Evolutionary conservation across 2,888 invertebrate genomes (phyloP).

Genomic region (Apeira syringaria): DNA sequence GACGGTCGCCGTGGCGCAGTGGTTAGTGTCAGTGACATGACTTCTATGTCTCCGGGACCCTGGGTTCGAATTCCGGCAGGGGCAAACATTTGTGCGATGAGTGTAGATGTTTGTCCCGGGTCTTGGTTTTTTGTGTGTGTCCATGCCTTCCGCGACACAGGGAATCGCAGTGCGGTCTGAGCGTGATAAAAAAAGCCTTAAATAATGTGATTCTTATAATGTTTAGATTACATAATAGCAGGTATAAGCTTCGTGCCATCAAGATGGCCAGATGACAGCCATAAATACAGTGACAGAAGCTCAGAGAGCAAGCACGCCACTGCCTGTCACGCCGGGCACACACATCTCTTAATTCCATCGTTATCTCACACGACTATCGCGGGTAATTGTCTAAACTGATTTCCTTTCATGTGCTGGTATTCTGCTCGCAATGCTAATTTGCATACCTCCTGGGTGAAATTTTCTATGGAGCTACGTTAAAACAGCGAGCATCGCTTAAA

Average conservation of each 20-base stretch:
- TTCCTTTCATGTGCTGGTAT: constrained; percentile 36
- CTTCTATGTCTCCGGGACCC: too few species aligned
- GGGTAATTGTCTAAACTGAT: constrained; percentile 62
- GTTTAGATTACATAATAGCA: constrained; percentile 17
- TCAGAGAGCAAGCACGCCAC: constrained; percentile 38
- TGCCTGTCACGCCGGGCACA: constrained; percentile 52
- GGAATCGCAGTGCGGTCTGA: too few species aligned
- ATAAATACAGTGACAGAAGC: constrained; percentile 28
- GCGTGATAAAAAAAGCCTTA: too few species aligned
- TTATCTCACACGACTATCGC: constrained; percentile 71
- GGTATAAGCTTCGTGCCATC: constrained; percentile 31
- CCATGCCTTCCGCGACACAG: too few species aligned
- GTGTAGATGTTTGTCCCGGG: too few species aligned
- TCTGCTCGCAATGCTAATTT: constrained; percentile 9
- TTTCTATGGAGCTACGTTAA: neutral
- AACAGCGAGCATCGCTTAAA: too few species aligned
- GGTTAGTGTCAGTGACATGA: too few species aligned
- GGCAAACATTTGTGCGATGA: too few species aligned
- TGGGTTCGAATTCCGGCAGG: too few species aligned
- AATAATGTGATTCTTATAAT: too few species aligned
- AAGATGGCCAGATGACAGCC: constrained; percentile 34
- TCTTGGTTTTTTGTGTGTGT: too few species aligned
- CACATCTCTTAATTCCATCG: constrained; percentile 67
- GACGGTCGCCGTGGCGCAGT: too few species aligned
- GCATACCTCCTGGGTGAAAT: neutral